Percentiles rank a stretch among this genome's conserved stretches.
Conservation (phyloP, 23 tunicate species). For the Diplosoma virens region DNA sequence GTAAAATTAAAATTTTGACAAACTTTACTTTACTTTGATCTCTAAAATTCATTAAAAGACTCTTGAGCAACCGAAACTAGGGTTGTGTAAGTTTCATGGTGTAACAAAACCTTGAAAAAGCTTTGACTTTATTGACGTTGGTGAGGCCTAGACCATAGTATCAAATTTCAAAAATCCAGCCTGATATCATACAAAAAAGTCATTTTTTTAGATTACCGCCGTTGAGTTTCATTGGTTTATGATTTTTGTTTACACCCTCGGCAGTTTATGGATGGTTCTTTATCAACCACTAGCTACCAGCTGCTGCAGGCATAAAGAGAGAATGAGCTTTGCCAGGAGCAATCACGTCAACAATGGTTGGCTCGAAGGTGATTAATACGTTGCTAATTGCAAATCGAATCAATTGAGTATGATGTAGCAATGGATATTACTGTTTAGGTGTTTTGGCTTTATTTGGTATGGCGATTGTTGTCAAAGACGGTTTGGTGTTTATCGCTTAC, state of each 20-base stretch:
- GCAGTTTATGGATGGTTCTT: conserved; percentile 29
- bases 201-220: conserved; percentile 42
- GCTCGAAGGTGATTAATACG: conserved; percentile 76
- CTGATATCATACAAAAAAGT: too few species aligned
- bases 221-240: conserved; percentile 48
- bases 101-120: too few species aligned
- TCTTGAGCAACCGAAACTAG: too few species aligned
- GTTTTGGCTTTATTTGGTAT: conserved; percentile 66
- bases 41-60: too few species aligned
- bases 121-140: too few species aligned
- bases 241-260: conserved; percentile 30
- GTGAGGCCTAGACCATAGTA: too few species aligned
- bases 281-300: conserved; percentile 54
- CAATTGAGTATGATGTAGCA: too few species aligned
- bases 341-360: conserved; percentile 64
- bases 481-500: conserved; percentile 52
- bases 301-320: conserved; percentile 38
- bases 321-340: conserved; percentile 35
- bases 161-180: too few species aligned
- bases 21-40: too few species aligned
- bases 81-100: too few species aligned
- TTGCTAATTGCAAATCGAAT: too few species aligned
- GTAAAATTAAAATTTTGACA: too few species aligned
- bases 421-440: conserved; percentile 38
- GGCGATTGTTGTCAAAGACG: conserved; percentile 81